Conservation (phyloP, 2,888 invertebrate genomes). For the Nesidiocoris tenuis region DNA sequence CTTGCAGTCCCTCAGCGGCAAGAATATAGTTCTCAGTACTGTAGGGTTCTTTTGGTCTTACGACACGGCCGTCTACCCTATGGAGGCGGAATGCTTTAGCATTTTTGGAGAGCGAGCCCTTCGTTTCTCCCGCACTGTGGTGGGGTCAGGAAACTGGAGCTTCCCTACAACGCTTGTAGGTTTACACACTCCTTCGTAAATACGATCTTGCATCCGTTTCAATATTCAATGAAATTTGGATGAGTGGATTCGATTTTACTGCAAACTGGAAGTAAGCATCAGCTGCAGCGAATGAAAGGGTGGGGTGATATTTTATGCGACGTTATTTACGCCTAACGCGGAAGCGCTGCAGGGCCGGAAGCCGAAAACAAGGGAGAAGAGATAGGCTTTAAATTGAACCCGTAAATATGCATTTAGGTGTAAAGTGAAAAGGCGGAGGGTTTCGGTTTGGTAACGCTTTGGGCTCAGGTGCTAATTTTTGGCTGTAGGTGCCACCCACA, state of each 20-base stretch:
- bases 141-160: too few species aligned
- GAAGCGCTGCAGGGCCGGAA: background rate
- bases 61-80: too few species aligned
- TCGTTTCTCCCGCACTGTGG: too few species aligned
- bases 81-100: too few species aligned
- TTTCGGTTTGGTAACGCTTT: background rate
- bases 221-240: background rate
- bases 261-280: background rate
- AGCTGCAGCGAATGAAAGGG: background rate
- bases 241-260: background rate
- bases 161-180: too few species aligned
- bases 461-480: background rate
- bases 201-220: too few species aligned
- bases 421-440: background rate
- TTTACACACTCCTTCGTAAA: too few species aligned
- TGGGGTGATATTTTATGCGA: background rate
- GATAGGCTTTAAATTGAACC: conserved; percentile 12
- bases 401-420: conserved; percentile 16
- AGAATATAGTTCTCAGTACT: too few species aligned
- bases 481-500: background rate
- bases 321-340: background rate
- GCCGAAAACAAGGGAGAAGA: background rate
- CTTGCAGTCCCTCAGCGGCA: too few species aligned
- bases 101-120: too few species aligned
- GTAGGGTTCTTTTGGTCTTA: too few species aligned